Conservation (phyloP, 2,113 vertebrate genomes). For the Boulengeromyrus knoepffleri region DNA sequence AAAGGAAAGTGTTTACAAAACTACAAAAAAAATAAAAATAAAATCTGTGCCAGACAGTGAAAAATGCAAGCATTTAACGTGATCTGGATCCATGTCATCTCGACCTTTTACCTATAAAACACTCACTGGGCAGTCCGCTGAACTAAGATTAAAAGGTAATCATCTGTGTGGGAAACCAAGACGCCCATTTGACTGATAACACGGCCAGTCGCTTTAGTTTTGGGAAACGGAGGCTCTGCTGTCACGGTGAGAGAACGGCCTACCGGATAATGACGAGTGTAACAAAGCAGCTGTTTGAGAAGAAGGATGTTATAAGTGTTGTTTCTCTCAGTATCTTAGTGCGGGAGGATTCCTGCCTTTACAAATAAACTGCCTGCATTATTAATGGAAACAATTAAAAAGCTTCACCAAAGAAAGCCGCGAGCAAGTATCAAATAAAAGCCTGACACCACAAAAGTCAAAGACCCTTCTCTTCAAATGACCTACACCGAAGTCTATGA, state of each 20-base stretch:
- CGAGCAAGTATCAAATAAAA: not conserved
- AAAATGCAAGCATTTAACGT: not conserved
- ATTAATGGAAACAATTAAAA: not conserved
- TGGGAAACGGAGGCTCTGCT: not conserved
- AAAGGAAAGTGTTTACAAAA: not conserved
- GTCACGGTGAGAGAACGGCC: not conserved
- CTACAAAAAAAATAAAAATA: no score
- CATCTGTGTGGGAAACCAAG: not conserved
- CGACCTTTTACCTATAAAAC: not conserved
- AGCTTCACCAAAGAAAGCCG: not conserved
- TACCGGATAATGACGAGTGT: not conserved
- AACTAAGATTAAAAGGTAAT: not conserved
- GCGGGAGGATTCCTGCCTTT: not conserved
- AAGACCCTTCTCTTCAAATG: not conserved
- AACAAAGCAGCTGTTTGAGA: slow-evolving; percentile 20
- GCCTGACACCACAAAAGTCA: not conserved
- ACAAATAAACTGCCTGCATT: not conserved
- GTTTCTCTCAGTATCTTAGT: not conserved
- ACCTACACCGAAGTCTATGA: not conserved
- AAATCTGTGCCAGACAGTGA: not conserved
- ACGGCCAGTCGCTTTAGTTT: not conserved
- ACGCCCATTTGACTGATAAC: not conserved
- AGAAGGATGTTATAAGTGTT: slow-evolving; percentile 30
- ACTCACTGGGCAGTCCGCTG: not conserved
- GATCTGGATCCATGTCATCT: not conserved